Conservation (phyloP, 2,888 invertebrate species). For the Protophormia terraenovae region DNA sequence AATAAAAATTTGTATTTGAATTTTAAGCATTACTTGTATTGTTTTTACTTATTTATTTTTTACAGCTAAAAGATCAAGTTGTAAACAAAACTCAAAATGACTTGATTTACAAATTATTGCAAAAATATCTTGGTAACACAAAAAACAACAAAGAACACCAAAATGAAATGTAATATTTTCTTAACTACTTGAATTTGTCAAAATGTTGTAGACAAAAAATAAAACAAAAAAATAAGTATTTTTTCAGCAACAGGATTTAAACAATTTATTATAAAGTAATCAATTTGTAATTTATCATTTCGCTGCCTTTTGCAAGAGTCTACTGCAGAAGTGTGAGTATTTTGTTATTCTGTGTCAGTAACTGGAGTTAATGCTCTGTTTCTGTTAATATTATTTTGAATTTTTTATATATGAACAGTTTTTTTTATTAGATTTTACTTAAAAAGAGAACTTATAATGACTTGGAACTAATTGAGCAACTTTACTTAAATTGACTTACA, state of each 20-base stretch:
- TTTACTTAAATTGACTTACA: no score
- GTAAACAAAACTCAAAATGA: no score
- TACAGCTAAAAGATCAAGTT: background rate
- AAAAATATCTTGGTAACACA: no score
- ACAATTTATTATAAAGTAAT: slow-evolving; percentile 17
- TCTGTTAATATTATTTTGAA: no score
- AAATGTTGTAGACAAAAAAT: background rate
- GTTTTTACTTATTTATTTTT: background rate
- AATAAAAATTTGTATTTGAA: background rate
- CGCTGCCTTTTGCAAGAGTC: background rate
- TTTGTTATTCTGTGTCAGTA: background rate
- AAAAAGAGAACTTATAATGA: no score
- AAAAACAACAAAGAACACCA: background rate
- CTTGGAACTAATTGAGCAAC: no score
- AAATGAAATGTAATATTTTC: background rate
- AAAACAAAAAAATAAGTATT: background rate
- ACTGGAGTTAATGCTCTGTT: no score
- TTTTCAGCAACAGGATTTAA: background rate
- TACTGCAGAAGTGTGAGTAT: background rate
- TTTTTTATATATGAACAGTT: no score
- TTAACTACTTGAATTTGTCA: background rate
- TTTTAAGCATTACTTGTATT: background rate
- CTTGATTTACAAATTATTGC: no score
- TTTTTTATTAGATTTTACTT: no score
- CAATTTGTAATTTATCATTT: slow-evolving; percentile 26